Percentiles rank a stretch among this genome's conserved stretches.
phyloP scores from a whole-genome alignment of 2,113 vertebrate species.

The Fregata magnificens region DNA sequence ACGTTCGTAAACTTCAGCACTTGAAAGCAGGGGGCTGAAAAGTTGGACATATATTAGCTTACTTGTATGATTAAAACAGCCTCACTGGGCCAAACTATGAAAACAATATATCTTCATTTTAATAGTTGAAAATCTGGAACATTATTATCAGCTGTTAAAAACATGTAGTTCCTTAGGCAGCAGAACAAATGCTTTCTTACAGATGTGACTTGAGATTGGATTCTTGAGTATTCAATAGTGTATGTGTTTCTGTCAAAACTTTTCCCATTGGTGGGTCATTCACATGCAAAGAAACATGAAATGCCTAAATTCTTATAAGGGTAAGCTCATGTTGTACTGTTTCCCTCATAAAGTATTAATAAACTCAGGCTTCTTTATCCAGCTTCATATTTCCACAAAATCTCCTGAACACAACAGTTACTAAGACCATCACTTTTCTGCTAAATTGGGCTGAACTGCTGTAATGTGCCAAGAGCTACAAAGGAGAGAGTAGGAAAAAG shows the following conservation, averaged over 20 bases:
- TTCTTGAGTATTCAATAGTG: neutral
- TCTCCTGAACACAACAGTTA: neutral
- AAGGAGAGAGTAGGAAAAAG: neutral
- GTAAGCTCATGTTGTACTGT: neutral
- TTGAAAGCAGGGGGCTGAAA: neutral
- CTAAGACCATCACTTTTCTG: neutral
- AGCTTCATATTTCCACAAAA: neutral
- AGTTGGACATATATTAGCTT: neutral
- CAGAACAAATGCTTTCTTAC: neutral
- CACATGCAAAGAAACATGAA: neutral
- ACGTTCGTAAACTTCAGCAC: neutral
- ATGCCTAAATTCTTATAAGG: neutral
- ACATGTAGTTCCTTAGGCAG: neutral
- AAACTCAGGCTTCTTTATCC: neutral
- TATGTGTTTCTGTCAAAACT: neutral
- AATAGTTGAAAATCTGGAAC: neutral
- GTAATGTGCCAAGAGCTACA: neutral
- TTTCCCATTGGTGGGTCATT: neutral
- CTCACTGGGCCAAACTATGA: neutral
- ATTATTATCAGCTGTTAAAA: neutral
- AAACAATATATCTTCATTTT: neutral
- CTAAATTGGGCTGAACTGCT: neutral
- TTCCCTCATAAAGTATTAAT: neutral
- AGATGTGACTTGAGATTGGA: neutral
- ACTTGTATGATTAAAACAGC: neutral